Evolutionary conservation across 1,140 invertebrate genomes (phyloP), one percentile per base, ranked within the genome.

Genomic region (Anadara kagoshimensis): DNA sequence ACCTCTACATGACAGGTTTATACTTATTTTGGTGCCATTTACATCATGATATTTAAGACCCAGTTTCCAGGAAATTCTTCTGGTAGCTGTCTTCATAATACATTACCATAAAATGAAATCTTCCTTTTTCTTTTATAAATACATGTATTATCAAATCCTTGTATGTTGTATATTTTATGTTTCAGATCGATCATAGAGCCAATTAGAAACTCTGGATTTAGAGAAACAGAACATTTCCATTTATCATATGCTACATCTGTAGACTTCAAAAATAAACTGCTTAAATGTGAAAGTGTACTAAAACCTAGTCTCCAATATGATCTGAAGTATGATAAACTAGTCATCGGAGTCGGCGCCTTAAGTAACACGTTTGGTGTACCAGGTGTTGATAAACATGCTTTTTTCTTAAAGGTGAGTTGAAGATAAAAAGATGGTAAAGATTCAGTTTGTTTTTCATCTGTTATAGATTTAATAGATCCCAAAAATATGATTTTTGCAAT

Each of bases 101-200:
- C n/a, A n/a, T 36, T 36, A 36, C 29, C 29, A 36, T 36, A 36
- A 36, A 36, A 36, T 36, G 29, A 36, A 36, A 36, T 36, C 29
- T 36, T n/a, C 29, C 7, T 36, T 36, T 36, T 36, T 36, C 7
- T n/a, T n/a, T n/a, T n/a, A n/a, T n/a, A n/a, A n/a, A n/a, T n/a
- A n/a, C n/a, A n/a, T n/a, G n/a, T n/a, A n/a, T n/a, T n/a, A n/a
- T n/a, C n/a, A n/a, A n/a, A n/a, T n/a, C n/a, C n/a, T n/a, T n/a
- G n/a, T n/a, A n/a, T n/a, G n/a, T n/a, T n/a, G n/a, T n/a, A 36
- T 36, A 3, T 61, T 51, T 47, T 14, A 49, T 4, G 20, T 65
- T 67, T 10, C 56, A 89, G 89, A 67, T 90, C 89, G n/a, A 90
- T 90, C 57, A 89, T 89, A 49, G 89, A 90, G 73, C 89, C 89